Base-by-base conservation (phyloP, 2,888 invertebrate species). In the Lasioglossum calceatum region DNA sequence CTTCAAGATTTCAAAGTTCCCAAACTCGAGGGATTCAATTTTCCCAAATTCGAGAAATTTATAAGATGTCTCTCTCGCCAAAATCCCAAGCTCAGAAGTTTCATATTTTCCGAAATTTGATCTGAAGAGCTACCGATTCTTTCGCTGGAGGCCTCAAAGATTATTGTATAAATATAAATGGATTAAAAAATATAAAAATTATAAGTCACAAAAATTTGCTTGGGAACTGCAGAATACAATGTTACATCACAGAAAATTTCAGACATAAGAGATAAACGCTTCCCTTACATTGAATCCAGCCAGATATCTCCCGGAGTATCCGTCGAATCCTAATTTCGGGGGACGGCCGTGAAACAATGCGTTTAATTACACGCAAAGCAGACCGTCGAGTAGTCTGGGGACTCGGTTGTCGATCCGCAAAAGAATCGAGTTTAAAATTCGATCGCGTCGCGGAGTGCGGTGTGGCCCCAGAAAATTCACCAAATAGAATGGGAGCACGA, bases 401-500 rank as follows among this genome's bases (percentile, higher is more conserved):
- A 32, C 27, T 16, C 61, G 61, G 16, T 64, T 32, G 64, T 12
- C 42, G 39, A 70, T 36, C 42, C 4, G 70, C 10, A 10, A 12
- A 70, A 12, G 23, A 70, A 70, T 70, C 70, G n/a, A 70, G 12
- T 39, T 39, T 4, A 70, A 70, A 70, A 70, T 70, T 70, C 70
- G 70, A 70, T 42, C 70, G 70, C 10, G 36, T 36, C 23, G 39
- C 39, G 39, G 23, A 42, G 5, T 23, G 12, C 10, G 23, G 36
- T 12, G 3, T 10, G 36, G 42, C n/a, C 5, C 39, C 42, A 4
- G 70, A 39, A 70, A 39, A 70, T 23, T 42, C 70, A 42, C 36
- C 70, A 42, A 70, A 70, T 36, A 23, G 70, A 70, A 70, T 70
- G 70, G 70, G 12, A 23, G 70, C 73, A 44, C 73, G 73, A 73